A percentile compares a stretch with the other conserved stretches of the same genome.
Conservation (phyloP, 2,797 vertebrate genomes). For the Australoheros facetus region DNA sequence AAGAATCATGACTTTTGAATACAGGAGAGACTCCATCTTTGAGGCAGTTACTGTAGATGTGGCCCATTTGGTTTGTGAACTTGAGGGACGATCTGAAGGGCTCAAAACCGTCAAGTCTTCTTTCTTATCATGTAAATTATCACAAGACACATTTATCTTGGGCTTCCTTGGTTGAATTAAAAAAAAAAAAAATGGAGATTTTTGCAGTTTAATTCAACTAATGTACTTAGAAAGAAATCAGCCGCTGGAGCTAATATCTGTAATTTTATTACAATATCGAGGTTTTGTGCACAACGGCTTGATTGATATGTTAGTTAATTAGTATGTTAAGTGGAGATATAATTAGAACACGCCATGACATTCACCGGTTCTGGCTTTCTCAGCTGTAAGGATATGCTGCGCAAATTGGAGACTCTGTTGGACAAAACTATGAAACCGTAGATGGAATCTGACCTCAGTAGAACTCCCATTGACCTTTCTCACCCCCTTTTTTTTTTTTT, state of each 20-base stretch:
- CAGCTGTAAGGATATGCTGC: background rate
- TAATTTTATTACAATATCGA: background rate
- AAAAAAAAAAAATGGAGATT: background rate
- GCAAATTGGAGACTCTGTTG: background rate
- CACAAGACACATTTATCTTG: background rate
- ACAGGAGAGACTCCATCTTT: background rate
- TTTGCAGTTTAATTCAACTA: background rate
- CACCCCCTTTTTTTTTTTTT: too few species aligned
- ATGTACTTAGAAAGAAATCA: background rate
- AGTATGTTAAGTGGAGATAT: background rate
- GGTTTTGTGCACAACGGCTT: background rate
- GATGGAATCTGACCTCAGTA: background rate
- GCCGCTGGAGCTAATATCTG: background rate
- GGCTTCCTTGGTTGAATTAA: background rate
- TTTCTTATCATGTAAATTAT: background rate
- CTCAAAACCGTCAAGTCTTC: background rate
- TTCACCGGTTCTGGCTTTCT: background rate
- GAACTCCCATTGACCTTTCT: background rate
- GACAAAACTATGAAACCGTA: background rate
- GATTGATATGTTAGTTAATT: background rate
- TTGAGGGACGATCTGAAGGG: background rate
- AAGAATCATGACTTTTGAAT: conserved; percentile 1
- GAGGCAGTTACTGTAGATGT: background rate
- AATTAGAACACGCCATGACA: background rate
- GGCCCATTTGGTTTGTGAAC: background rate